Percentiles rank a stretch among this genome's conserved stretches.
Evolutionary conservation across 2,113 vertebrate species (phyloP).

Genomic region (Catharus bicknelli): DNA sequence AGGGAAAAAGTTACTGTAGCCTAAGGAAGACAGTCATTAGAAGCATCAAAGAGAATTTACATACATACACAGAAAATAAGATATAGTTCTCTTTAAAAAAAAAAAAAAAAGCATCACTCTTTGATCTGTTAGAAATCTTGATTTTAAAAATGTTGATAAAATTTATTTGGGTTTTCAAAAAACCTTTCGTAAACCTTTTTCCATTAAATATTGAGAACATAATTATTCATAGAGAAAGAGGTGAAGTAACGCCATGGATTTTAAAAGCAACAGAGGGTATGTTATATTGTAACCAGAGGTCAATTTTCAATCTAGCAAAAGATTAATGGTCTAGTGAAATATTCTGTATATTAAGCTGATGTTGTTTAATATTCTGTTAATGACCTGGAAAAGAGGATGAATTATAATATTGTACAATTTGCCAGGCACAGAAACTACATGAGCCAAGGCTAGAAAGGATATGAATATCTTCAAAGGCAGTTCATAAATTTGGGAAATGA

Average conservation of each 20-base stretch:
- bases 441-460: not conserved
- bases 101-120: not conserved
- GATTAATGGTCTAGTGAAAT: not conserved
- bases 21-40: not conserved
- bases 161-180: not conserved
- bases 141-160: not conserved
- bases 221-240: not conserved
- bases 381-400: not conserved
- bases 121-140: not conserved
- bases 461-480: not conserved
- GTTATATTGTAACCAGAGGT: not conserved
- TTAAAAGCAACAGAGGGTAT: not conserved
- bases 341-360: not conserved
- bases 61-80: not conserved
- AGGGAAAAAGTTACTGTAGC: not conserved
- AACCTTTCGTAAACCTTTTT: not conserved
- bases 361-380: conserved; percentile 25
- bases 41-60: not conserved
- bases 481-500: not conserved
- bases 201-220: not conserved
- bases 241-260: not conserved
- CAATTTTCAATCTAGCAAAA: not conserved
- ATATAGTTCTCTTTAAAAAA: not conserved
- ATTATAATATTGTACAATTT: not conserved
- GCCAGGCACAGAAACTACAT: not conserved